phyloP scores from a whole-genome alignment of 2,113 vertebrate species.

The Nannobrachium achirus region DNA sequence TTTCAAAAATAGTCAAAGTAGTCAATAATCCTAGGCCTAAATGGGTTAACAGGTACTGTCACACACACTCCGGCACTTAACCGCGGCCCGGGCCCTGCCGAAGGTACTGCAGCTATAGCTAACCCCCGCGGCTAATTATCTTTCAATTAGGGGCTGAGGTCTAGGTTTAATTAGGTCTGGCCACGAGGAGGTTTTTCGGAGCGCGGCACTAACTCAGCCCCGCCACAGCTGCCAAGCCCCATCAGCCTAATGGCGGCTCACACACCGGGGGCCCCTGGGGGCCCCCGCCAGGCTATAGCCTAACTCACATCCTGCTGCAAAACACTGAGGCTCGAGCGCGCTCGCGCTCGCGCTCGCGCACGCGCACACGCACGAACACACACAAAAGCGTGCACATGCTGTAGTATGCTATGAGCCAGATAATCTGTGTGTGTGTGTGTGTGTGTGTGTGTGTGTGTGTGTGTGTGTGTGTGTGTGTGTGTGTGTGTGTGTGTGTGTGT shows the following conservation, averaged over 20 bases:
- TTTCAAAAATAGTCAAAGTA: too few species aligned
- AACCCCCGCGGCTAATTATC: constrained; percentile 73
- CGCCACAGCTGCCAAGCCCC: constrained; percentile 78
- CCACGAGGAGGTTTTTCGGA: constrained; percentile 68
- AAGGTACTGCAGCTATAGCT: constrained; percentile 37
- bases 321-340: too few species aligned
- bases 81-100: constrained; percentile 39
- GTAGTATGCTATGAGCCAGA: too few species aligned
- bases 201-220: constrained; percentile 65
- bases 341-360: too few species aligned
- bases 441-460: too few species aligned
- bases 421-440: too few species aligned
- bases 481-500: too few species aligned
- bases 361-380: too few species aligned
- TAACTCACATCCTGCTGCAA: constrained; percentile 27
- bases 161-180: constrained; percentile 77
- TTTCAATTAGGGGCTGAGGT: constrained; percentile 74
- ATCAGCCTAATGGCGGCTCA: constrained; percentile 82
- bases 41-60: constrained; percentile 54
- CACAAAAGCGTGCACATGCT: too few species aligned
- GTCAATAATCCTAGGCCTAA: too few species aligned
- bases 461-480: too few species aligned
- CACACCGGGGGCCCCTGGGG: constrained; percentile 60
- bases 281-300: constrained; percentile 63
- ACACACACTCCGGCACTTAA: constrained; percentile 36